A percentile compares a stretch with the other conserved stretches of the same genome.
Evolutionary conservation across 2,113 vertebrate genomes (phyloP).

Genomic region (Megaceryle maxima): DNA sequence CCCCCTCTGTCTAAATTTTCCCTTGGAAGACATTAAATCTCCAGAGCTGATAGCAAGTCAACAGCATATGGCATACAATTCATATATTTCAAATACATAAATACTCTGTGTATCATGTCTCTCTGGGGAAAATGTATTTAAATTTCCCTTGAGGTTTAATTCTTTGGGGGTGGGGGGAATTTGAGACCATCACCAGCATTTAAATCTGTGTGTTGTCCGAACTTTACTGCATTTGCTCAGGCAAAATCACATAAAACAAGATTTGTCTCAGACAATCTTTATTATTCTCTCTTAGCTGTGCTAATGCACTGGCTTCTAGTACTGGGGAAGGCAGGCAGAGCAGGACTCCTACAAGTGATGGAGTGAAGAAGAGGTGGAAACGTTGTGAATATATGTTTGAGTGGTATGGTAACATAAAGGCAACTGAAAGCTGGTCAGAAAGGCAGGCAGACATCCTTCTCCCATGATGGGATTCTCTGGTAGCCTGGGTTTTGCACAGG

Average conservation of each 20-base stretch:
- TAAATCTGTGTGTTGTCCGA: not conserved
- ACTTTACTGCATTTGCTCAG: not conserved
- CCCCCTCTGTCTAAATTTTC: not conserved
- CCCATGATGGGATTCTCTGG: not conserved
- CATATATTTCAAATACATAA: not conserved
- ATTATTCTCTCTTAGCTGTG: not conserved
- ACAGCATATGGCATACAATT: not conserved
- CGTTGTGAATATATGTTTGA: rapidly evolving
- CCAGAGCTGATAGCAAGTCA: not conserved
- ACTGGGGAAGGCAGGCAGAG: not conserved
- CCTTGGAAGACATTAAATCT: not conserved
- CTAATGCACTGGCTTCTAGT: not conserved
- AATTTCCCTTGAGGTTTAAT: not conserved
- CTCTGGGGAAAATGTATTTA: not conserved
- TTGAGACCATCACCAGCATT: not conserved
- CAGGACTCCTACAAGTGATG: not conserved
- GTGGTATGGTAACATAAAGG: not conserved
- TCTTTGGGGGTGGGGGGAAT: not conserved
- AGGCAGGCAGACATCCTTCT: rapidly evolving
- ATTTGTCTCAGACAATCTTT: not conserved
- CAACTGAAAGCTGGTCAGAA: not conserved
- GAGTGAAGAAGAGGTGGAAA: not conserved
- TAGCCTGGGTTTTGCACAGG: not conserved
- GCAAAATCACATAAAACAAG: not conserved
- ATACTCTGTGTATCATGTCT: not conserved